Percentiles rank a stretch among this genome's conserved stretches.
Evolutionary conservation across 2,797 vertebrate species (phyloP).

Genomic region (Todus mexicanus): DNA sequence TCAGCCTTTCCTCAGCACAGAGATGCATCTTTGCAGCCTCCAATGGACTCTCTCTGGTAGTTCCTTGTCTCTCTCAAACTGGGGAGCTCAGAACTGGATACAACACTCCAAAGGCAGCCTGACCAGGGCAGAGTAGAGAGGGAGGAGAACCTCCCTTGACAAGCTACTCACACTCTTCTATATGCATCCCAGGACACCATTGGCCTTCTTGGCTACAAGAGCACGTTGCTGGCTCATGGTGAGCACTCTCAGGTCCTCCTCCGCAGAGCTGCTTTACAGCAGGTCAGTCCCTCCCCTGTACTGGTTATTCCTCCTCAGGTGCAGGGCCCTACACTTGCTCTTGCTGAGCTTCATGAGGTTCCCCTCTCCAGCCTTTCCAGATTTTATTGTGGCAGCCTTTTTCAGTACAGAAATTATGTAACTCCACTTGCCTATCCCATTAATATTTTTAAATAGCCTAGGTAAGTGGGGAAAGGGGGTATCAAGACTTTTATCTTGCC

Average conservation of each 20-base stretch:
- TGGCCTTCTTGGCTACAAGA: not conserved
- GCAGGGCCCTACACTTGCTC: not conserved
- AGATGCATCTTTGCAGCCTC: not conserved
- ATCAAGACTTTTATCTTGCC: not conserved
- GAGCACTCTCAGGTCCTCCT: not conserved
- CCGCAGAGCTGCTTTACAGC: not conserved
- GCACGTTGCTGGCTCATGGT: not conserved
- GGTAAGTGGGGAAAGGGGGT: not conserved
- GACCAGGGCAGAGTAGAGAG: not conserved
- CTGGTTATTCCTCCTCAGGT: not conserved
- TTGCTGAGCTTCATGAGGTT: not conserved
- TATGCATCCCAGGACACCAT: not conserved
- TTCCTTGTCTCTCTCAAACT: not conserved
- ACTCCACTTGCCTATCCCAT: not conserved
- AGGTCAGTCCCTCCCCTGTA: not conserved
- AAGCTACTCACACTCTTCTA: not conserved
- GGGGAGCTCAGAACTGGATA: not conserved
- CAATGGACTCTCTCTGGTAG: not conserved
- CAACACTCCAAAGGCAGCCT: not conserved
- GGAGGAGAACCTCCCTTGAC: not conserved
- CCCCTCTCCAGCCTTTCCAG: not conserved
- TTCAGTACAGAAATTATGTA: not conserved
- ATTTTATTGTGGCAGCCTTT: not conserved
- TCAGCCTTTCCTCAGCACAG: not conserved
- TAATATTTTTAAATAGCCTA: rapidly evolving